phyloP scores from a whole-genome alignment of 35 echinoderm and acorn worm genomes.

The Lytechinus pictus region DNA sequence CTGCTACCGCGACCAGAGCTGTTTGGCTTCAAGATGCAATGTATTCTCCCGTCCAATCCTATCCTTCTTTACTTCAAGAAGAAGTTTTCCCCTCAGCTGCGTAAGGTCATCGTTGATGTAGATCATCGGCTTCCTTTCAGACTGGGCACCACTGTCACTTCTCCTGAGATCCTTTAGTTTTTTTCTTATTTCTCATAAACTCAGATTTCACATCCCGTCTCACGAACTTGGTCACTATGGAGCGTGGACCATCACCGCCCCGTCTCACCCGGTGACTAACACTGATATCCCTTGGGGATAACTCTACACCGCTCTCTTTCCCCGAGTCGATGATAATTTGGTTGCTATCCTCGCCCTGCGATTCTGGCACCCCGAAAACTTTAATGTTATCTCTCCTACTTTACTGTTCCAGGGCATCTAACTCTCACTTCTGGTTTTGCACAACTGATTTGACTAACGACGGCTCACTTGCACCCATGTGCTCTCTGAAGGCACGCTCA shows the following conservation, averaged over 20 bases:
- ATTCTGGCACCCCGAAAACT: constrained; percentile 19
- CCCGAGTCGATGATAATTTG: constrained; percentile 25
- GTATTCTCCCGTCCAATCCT: no score
- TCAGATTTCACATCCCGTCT: constrained; percentile 16
- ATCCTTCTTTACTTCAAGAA: no score
- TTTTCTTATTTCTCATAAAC: no score
- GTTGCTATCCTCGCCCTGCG: constrained; percentile 32
- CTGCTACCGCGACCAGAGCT: no score
- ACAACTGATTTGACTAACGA: background rate
- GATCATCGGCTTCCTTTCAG: no score
- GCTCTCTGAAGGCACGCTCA: background rate
- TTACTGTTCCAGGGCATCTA: constrained; percentile 35
- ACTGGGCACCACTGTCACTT: no score
- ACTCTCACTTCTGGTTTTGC: constrained; percentile 30
- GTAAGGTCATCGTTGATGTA: no score
- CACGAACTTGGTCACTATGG: constrained; percentile 26
- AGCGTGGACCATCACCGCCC: background rate
- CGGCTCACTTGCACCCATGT: background rate
- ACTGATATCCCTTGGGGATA: background rate
- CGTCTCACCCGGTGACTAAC: constrained; percentile 14
- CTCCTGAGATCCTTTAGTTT: no score
- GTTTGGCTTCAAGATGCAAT: no score
- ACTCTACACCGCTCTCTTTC: background rate
- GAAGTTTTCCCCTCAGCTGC: no score
- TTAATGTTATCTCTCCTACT: background rate